Evolutionary conservation across 2,113 vertebrate genomes (phyloP).

Genomic region (Apus apus): DNA sequence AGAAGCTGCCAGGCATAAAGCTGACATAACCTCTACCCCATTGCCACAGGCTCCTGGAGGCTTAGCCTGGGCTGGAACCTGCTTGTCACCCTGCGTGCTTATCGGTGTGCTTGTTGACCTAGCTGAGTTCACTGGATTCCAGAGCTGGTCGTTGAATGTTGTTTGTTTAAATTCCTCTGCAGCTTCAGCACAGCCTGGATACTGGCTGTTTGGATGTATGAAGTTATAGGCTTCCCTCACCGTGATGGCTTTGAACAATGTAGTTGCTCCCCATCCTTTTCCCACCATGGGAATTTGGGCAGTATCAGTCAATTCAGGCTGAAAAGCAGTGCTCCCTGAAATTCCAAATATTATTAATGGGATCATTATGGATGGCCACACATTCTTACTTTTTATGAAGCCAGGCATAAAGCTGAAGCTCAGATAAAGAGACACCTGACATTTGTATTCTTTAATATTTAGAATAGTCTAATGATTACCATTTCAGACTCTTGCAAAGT

Average conservation of each 20-base stretch:
- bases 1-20: background rate
- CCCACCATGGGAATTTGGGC: background rate
- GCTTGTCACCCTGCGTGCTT: background rate
- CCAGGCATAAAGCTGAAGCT: background rate
- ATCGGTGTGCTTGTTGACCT: background rate
- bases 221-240: background rate
- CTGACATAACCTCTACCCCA: background rate
- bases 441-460: conserved; percentile 8
- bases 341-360: background rate
- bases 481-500: background rate
- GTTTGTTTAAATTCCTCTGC: conserved; percentile 51
- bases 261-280: background rate
- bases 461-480: background rate
- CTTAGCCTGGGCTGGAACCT: background rate
- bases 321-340: background rate
- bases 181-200: background rate
- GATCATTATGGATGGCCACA: background rate
- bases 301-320: background rate
- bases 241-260: background rate
- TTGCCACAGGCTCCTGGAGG: background rate
- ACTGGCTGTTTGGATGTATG: background rate
- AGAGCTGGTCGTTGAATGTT: background rate
- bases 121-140: conserved; percentile 29
- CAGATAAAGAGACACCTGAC: background rate
- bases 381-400: background rate